Percentiles rank a stretch among this genome's conserved stretches.
These are phyloP conservation scores for Drosophila algonquin DNA, from an alignment of 2,888 invertebrate species.

Conservation along the genomic window DNA sequence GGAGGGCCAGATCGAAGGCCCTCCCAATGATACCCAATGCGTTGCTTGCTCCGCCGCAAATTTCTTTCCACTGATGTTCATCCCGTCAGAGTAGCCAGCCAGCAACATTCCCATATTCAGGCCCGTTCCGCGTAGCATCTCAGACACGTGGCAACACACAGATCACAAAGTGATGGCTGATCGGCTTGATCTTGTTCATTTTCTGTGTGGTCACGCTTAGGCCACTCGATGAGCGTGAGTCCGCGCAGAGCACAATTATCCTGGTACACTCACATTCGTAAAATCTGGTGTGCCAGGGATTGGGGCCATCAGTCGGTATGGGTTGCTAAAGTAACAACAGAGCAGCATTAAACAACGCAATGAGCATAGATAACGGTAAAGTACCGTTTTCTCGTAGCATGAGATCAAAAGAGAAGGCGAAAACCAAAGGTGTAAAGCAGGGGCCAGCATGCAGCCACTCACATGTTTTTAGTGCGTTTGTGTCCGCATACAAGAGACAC, in stretches of 20 bases:
- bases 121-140: slow-evolving; percentile 98
- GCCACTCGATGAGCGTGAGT: slow-evolving; percentile 97
- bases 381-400: no score
- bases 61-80: slow-evolving; percentile 93
- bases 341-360: no score
- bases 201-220: slow-evolving; percentile 96
- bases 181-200: slow-evolving; percentile 98
- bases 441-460: no score
- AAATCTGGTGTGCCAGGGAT: neutral
- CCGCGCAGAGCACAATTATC: slow-evolving; percentile 98
- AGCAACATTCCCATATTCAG: slow-evolving; percentile 97
- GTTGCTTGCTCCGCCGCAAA: slow-evolving; percentile 97
- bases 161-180: slow-evolving; percentile 96
- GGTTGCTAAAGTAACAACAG: slow-evolving; percentile 57
- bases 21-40: slow-evolving; percentile 98
- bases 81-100: slow-evolving; percentile 97
- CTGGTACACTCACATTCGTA: slow-evolving; percentile 91
- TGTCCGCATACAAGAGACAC: no score
- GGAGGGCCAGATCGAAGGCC: slow-evolving; percentile 95
- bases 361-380: no score
- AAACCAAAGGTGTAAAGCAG: no score
- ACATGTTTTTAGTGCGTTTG: no score
- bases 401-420: no score
- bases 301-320: slow-evolving; percentile 87
- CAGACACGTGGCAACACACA: slow-evolving; percentile 98